A percentile compares a stretch with the other conserved stretches of the same genome.
Conservation (phyloP, 2,113 vertebrate genomes). For the Polypterus bichir region DNA sequence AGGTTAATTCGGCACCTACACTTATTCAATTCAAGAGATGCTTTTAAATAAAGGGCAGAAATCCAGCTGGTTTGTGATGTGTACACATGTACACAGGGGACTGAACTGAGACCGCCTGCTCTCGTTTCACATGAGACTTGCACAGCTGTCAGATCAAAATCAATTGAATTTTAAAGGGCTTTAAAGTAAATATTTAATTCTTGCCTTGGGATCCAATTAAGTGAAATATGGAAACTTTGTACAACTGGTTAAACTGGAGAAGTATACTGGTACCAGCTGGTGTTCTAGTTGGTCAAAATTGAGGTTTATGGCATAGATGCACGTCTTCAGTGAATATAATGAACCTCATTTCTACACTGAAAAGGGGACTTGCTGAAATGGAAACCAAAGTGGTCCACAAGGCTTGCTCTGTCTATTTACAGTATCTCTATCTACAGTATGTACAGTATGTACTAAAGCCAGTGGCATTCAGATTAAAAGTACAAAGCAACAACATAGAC, state of each 20-base stretch:
- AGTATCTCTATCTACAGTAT: no score
- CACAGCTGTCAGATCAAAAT: conserved; percentile 45
- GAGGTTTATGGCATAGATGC: conserved; percentile 25
- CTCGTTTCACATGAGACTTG: conserved; percentile 30
- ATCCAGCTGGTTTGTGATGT: conserved; percentile 25
- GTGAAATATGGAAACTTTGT: conserved; percentile 58
- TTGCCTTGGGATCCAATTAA: conserved; percentile 63
- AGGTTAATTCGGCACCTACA: conserved; percentile 24
- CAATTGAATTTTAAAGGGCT: conserved; percentile 43
- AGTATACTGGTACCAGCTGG: conserved; percentile 56
- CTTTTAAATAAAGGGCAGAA: conserved; percentile 12
- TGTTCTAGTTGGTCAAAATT: conserved; percentile 23
- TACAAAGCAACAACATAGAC: no score
- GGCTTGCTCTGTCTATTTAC: no score
- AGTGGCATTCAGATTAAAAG: no score
- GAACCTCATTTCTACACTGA: no score
- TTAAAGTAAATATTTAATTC: conserved; percentile 46
- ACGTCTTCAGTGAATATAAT: conserved; percentile 42
- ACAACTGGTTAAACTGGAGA: conserved; percentile 57
- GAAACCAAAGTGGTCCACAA: no score
- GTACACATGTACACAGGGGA: conserved; percentile 25
- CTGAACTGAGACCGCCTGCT: conserved; percentile 29
- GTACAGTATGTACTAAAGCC: no score
- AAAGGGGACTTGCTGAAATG: no score
- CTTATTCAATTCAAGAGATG: conserved; percentile 16